Base-by-base conservation (phyloP, 2,113 vertebrate genomes). In the Gasterosteus aculeatus region DNA sequence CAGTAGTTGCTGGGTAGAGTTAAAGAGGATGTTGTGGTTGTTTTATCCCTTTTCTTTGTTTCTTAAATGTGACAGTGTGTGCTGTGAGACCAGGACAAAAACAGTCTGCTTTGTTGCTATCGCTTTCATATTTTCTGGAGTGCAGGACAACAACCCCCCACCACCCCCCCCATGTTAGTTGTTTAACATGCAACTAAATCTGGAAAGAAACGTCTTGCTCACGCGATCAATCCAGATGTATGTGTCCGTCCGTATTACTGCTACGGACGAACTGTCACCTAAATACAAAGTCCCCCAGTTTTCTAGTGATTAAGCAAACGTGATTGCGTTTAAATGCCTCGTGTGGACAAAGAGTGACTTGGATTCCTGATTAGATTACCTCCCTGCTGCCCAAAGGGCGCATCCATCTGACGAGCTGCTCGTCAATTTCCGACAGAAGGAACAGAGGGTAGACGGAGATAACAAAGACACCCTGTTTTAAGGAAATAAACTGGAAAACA, bases 1-100 rank as follows among this genome's bases (percentile, higher is more conserved):
- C 63, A 78, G 75, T 67, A 71, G 90, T 91, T 92, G 90, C 89
- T 57, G 85, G 87, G 89, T 89, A 90, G 87, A 88, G 79, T 75
- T 78, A 61, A 72, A 78, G 73, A 80, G 78, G 76, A 68, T 71
- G 58, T 38, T 67, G 75, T 83, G 84, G 81, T 88, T 91, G 84
- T 85, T 73, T 75, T 11, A 38, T 38, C 68, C 31, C 51, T 22
- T 61, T 42, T 87, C 87, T 86, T 90, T 91, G 87, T 87, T 76
- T 85, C 67, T 38, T 12, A 64, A 63, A 73, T 68, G 74, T 68
- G 75, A 69, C 38, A 68, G 39, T 76, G n/a, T 29, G 65, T 29
- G 65, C 75, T 72, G 42, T 56, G 33, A 64, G 68, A 60, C 38
- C 11, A 4, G 69, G 56, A 87, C 70, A 87, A 86, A 90, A 29